These are phyloP conservation scores for Leptinotarsa texana DNA, from an alignment of 1,140 invertebrate genomes.

Conservation along the genomic window DNA sequence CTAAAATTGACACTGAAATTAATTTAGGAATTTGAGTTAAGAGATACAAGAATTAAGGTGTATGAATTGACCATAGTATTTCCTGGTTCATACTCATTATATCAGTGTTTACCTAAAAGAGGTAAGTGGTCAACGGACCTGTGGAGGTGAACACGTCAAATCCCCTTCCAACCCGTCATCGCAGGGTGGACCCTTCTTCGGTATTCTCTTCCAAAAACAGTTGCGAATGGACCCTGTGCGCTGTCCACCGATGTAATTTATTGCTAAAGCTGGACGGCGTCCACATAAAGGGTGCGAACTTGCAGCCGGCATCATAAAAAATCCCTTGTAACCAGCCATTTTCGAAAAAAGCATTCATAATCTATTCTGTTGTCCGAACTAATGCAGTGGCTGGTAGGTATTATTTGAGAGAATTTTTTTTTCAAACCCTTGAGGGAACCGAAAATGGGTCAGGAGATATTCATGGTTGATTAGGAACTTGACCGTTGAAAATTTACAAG, in stretches of 20 bases:
- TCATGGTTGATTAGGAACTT: slow-evolving; percentile 19
- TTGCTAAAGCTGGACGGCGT: slow-evolving; percentile 32
- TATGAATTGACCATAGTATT: too few species aligned
- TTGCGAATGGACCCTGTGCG: slow-evolving; percentile 1
- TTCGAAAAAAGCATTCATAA: slow-evolving; percentile 33
- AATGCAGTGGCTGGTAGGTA: slow-evolving; percentile 26
- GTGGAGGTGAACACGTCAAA: background rate
- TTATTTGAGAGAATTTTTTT: slow-evolving; percentile 10
- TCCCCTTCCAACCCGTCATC: background rate
- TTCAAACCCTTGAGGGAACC: slow-evolving; percentile 13
- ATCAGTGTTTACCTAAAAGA: background rate
- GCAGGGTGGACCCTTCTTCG: background rate
- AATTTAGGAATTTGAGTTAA: too few species aligned
- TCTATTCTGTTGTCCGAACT: slow-evolving; percentile 29
- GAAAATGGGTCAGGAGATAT: slow-evolving; percentile 22
- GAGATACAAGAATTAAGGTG: too few species aligned
- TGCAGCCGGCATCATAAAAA: slow-evolving; percentile 39
- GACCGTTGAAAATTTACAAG: slow-evolving; percentile 19
- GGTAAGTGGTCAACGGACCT: background rate
- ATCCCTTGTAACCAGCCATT: slow-evolving; percentile 34
- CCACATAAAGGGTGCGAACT: slow-evolving; percentile 36
- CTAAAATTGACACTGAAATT: too few species aligned
- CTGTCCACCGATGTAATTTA: slow-evolving; percentile 27
- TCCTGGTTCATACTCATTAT: too few species aligned
- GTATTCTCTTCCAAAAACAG: slow-evolving; percentile 9